Conservation (phyloP, 2,113 vertebrate genomes). For the Limanda limanda region DNA sequence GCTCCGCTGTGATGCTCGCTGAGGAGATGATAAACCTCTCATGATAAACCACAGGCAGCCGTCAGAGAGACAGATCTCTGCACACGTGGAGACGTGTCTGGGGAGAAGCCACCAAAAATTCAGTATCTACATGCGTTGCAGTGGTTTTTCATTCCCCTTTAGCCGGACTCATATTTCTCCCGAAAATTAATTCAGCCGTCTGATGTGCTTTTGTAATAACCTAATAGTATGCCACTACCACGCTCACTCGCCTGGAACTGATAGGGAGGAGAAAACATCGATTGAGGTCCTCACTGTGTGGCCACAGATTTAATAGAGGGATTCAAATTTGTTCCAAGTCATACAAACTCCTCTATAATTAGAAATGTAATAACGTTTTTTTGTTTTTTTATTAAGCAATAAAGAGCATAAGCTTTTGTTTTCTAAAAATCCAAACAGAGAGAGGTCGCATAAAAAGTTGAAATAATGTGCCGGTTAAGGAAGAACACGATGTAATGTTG, state of each 20-base stretch:
- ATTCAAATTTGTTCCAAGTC: conserved; percentile 72
- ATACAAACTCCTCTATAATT: conserved; percentile 53
- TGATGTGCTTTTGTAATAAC: conserved; percentile 85
- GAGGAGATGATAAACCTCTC: conserved; percentile 16
- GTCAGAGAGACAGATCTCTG: conserved; percentile 42
- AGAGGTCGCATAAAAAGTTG: not conserved
- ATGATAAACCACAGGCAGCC: conserved; percentile 38
- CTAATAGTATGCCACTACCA: conserved; percentile 80
- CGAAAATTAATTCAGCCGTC: conserved; percentile 82
- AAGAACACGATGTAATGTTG: conserved; percentile 16
- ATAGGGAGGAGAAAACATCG: conserved; percentile 76
- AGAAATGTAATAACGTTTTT: conserved; percentile 36
- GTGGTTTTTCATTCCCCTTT: conserved; percentile 76
- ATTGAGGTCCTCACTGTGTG: conserved; percentile 66
- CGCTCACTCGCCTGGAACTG: conserved; percentile 79
- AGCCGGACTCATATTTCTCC: conserved; percentile 76
- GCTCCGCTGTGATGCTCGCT: conserved; percentile 2
- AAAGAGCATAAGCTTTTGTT: conserved; percentile 1
- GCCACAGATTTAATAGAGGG: conserved; percentile 72
- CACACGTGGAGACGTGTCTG: conserved; percentile 27
- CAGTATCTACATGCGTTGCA: conserved; percentile 49
- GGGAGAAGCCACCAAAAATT: conserved; percentile 68
- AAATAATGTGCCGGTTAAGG: conserved; percentile 4
- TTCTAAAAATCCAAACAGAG: not conserved
- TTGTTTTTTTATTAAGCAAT: not conserved